Evolutionary conservation across 2,113 vertebrate species (phyloP).

Genomic region (Apus apus): DNA sequence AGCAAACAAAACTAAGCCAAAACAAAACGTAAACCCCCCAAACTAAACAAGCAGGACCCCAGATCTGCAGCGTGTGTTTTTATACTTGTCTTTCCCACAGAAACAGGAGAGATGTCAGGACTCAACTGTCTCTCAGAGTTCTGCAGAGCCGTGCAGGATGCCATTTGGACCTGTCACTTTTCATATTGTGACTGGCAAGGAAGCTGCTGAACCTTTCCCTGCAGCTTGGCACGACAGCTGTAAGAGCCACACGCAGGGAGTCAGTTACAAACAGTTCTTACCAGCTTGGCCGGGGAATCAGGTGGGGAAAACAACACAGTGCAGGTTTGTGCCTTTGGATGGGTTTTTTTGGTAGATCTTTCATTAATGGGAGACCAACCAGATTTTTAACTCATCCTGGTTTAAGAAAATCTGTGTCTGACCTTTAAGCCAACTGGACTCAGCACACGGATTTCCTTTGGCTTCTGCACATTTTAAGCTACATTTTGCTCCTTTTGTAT

Average conservation of each 20-base stretch:
- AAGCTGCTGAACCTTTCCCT: neutral
- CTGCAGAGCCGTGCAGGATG: neutral
- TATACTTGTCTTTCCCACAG: neutral
- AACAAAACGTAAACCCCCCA: neutral
- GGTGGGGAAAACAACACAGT: neutral
- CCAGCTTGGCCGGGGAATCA: neutral
- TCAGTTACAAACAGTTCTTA: neutral
- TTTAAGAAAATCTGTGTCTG: neutral
- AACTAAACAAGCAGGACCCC: neutral
- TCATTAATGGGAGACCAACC: neutral
- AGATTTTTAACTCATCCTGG: neutral
- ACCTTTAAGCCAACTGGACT: neutral
- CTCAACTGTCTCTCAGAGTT: neutral
- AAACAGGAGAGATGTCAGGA: neutral
- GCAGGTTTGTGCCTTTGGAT: accelerated
- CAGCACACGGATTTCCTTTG: neutral
- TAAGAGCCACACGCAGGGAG: neutral
- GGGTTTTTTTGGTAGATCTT: neutral
- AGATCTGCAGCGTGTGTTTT: neutral
- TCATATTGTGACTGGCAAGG: neutral
- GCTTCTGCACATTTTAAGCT: neutral
- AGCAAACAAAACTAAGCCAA: neutral
- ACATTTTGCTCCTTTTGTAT: neutral
- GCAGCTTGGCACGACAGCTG: neutral
- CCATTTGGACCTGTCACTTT: neutral